A percentile compares a stretch with the other conserved stretches of the same genome.
phyloP scores from a whole-genome alignment of 2,888 invertebrate species.

The Craniophora ligustri region DNA sequence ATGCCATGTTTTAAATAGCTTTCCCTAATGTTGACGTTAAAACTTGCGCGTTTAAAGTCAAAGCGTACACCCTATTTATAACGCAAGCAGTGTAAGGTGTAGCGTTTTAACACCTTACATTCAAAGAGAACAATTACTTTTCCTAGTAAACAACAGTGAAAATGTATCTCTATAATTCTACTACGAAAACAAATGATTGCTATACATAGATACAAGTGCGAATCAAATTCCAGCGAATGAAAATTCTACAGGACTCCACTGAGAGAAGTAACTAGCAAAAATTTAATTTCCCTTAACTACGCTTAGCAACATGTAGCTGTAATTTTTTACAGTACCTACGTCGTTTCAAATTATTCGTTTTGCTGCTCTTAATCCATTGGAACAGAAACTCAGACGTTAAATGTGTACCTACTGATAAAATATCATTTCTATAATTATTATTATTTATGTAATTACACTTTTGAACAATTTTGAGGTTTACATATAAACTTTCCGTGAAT shows the following conservation, averaged over 20 bases:
- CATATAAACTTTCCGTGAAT: constrained; percentile 20
- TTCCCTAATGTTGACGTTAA: constrained; percentile 24
- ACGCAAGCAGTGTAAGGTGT: constrained; percentile 1
- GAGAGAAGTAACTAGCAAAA: constrained; percentile 22
- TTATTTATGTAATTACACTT: constrained; percentile 30
- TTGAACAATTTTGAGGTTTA: constrained; percentile 22
- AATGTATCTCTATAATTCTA: neutral
- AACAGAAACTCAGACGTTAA: neutral
- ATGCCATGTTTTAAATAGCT: constrained; percentile 12
- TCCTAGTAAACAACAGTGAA: neutral
- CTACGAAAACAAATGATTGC: constrained; percentile 10
- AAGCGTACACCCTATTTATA: constrained; percentile 13
- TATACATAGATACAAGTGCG: neutral
- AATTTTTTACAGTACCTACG: constrained; percentile 11
- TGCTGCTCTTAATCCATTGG: constrained; percentile 7
- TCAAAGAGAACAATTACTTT: constrained; percentile 7
- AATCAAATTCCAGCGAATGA: constrained; percentile 21
- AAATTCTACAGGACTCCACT: constrained; percentile 22
- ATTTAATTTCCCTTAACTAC: constrained; percentile 29
- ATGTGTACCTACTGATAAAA: neutral
- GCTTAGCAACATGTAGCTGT: constrained; percentile 11
- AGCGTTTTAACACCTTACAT: constrained; percentile 16
- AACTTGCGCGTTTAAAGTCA: constrained; percentile 24
- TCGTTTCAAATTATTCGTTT: constrained; percentile 7
- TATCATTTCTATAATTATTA: constrained; percentile 21